Evolutionary conservation across 2,797 vertebrate genomes (phyloP).

Genomic region (Coranthus polyacanthus): DNA sequence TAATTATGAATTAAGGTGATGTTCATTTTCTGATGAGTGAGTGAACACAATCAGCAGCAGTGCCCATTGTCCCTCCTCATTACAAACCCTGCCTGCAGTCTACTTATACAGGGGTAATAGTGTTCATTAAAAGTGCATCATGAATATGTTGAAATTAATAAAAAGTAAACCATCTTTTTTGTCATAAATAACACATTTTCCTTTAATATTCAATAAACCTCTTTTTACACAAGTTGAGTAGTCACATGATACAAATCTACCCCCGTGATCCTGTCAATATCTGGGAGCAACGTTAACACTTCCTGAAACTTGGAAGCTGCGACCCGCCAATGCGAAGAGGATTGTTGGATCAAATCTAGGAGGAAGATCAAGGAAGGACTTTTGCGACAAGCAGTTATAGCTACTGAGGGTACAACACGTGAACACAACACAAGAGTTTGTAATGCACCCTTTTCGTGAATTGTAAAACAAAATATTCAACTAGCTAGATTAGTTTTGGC

Average conservation of each 20-base stretch:
- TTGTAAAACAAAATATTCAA: background rate
- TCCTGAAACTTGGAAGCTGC: slow-evolving; percentile 57
- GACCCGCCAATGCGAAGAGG: slow-evolving; percentile 41
- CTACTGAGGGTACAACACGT: slow-evolving; percentile 45
- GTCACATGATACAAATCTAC: slow-evolving; percentile 73
- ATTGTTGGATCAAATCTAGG: slow-evolving; percentile 39
- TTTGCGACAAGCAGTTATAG: slow-evolving; percentile 26
- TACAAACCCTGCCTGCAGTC: slow-evolving; percentile 43
- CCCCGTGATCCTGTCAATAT: slow-evolving; percentile 52
- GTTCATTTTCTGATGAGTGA: too few relatives aligned
- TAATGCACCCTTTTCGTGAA: background rate
- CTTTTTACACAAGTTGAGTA: slow-evolving; percentile 83
- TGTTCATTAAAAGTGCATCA: slow-evolving; percentile 84
- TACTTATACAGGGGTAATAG: slow-evolving; percentile 67
- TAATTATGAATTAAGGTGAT: slow-evolving; percentile 17
- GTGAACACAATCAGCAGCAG: slow-evolving; percentile 50
- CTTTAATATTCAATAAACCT: slow-evolving; percentile 76
- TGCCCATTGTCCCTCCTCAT: slow-evolving; percentile 40
- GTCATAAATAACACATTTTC: slow-evolving; percentile 82
- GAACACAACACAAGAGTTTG: slow-evolving; percentile 41
- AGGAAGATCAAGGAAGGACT: slow-evolving; percentile 52
- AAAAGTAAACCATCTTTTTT: slow-evolving; percentile 80
- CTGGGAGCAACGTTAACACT: slow-evolving; percentile 53
- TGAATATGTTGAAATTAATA: slow-evolving; percentile 79
- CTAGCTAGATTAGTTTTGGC: background rate